Base-by-base conservation (phyloP, 2,888 invertebrate genomes). In the Willowsia nigromaculata region DNA sequence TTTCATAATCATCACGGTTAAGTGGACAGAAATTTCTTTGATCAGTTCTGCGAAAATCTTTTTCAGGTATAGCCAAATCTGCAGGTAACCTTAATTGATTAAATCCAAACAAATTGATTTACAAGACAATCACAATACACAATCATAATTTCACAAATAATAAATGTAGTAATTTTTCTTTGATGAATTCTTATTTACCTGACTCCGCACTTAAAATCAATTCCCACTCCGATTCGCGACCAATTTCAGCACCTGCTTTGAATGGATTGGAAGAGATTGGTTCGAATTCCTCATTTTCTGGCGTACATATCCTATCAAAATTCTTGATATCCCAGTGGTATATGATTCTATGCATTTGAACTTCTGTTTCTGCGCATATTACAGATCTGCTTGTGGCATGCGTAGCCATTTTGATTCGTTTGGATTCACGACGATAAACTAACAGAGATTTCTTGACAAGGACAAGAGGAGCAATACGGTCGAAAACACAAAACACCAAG, bases 301-400 rank as follows among this genome's bases (percentile, higher is more conserved):
- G 91, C 0, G 91, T 90, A 25, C 91, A 91, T 22, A 91, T 90
- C 18, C 91, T 30, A 59, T 91, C 91, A 50, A 91, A 90, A 65
- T 91, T 90, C 37, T 89, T 87, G 25, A 91, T 91, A 25, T 91
- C 89, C 91, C 91, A 91, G 33, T 91, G 85, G 56, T 91, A 91
- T 37, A 90, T 88, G 33, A 91, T 88, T 68, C 90, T 59, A 37
- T 90, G 90, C 83, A 90, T 90, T 30, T 90, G 86, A n/a, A 90
- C 90, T 80, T 90, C 90, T 13, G 90, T 90, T 84, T 90, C 90
- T 18, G 90, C 87, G 53, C 90, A 87, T 50, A 90, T 90, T 0
- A 90, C 87, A 18, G 87, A 83, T 59, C 88, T 90, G 50, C 90
- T 90, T 3, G 90, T 90, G 9, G 90, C 90, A 40, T 87, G 65